Percentiles rank a stretch among this genome's conserved stretches.
phyloP scores from a whole-genome alignment of 1,140 invertebrate species.

The Panagrolaimus sp. region DNA sequence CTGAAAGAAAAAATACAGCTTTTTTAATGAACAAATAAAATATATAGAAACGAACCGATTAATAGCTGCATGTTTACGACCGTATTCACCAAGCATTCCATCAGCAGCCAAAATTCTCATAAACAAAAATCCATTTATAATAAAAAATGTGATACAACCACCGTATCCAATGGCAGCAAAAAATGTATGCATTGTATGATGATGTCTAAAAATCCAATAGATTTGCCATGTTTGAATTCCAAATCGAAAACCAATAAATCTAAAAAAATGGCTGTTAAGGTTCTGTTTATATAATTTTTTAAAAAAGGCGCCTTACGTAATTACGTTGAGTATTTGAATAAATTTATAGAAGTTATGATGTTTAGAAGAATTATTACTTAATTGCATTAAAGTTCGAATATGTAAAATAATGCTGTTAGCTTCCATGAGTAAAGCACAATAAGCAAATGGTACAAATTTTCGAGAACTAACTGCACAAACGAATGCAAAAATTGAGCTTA shows the following conservation, averaged over 20 bases:
- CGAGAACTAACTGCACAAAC: slow-evolving; percentile 18
- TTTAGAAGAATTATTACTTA: slow-evolving; percentile 24
- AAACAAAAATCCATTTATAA: slow-evolving; percentile 43
- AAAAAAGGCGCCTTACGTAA: slow-evolving; percentile 38
- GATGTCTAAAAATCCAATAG: slow-evolving; percentile 23
- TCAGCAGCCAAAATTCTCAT: slow-evolving; percentile 40
- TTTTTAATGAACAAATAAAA: not conserved
- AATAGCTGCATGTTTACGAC: slow-evolving; percentile 14
- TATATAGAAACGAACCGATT: not conserved
- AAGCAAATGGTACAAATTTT: slow-evolving; percentile 38
- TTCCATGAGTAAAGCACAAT: slow-evolving; percentile 49
- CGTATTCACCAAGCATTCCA: slow-evolving; percentile 33
- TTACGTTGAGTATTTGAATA: slow-evolving; percentile 34
- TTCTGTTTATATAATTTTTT: slow-evolving; percentile 11
- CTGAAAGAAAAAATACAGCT: not conserved
- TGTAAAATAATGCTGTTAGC: slow-evolving; percentile 45
- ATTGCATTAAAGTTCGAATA: slow-evolving; percentile 37
- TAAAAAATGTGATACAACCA: slow-evolving; percentile 38
- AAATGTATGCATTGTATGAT: slow-evolving; percentile 29
- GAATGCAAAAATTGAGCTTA: slow-evolving; percentile 36
- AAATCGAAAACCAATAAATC: slow-evolving; percentile 44
- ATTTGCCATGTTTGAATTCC: slow-evolving; percentile 37
- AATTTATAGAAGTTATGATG: slow-evolving; percentile 20
- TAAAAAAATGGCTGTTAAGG: slow-evolving; percentile 21
- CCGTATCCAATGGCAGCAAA: slow-evolving; percentile 32